A percentile compares a stretch with the other conserved stretches of the same genome.
These are phyloP conservation scores for Enteromius fasciolatus DNA, from an alignment of 2,797 vertebrate genomes.

Conservation along the genomic window DNA sequence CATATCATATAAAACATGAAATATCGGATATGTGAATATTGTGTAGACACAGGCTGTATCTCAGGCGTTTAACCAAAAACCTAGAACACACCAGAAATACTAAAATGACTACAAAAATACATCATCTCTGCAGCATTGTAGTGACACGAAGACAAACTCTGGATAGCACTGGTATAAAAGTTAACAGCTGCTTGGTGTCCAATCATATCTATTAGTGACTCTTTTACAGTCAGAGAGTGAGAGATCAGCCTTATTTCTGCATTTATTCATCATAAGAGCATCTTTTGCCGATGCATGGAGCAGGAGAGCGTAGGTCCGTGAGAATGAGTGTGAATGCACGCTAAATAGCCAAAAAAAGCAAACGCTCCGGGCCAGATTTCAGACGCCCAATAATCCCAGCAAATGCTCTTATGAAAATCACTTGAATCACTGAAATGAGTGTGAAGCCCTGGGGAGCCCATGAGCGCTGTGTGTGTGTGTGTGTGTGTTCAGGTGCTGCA, in stretches of 20 bases:
- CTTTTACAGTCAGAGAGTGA: not conserved
- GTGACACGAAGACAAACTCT: not conserved
- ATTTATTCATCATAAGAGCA: not conserved
- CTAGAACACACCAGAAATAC: too few species aligned
- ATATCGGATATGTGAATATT: too few species aligned
- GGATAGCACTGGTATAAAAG: not conserved
- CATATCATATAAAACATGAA: too few species aligned
- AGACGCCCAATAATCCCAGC: conserved; percentile 76
- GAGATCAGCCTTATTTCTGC: not conserved
- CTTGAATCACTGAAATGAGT: conserved; percentile 75
- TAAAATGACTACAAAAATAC: not conserved
- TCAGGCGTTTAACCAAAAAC: too few species aligned
- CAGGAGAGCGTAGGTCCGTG: not conserved
- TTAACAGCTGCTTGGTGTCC: not conserved
- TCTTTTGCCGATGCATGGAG: not conserved
- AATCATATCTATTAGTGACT: not conserved
- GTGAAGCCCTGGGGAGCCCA: conserved; percentile 65
- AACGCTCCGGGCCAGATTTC: conserved; percentile 76
- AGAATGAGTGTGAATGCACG: conserved; percentile 10
- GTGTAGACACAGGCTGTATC: too few species aligned
- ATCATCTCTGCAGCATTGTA: not conserved
- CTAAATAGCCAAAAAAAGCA: conserved; percentile 73
- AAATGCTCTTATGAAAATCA: conserved; percentile 83
- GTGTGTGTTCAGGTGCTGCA: not conserved
- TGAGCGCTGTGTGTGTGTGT: not conserved